phyloP scores from a whole-genome alignment of 2,888 invertebrate species.

The Luffia ferchaultella region DNA sequence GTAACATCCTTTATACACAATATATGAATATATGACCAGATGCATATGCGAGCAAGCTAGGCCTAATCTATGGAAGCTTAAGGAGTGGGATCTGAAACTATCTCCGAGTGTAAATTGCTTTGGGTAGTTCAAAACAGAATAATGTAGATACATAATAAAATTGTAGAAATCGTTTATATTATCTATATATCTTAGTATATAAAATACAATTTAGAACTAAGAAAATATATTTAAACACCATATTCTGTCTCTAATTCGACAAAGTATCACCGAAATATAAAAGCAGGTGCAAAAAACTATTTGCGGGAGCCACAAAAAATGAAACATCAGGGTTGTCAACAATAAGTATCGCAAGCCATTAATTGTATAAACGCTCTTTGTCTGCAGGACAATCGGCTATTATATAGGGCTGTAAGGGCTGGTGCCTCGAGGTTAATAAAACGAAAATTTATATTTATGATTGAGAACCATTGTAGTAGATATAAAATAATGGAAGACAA shows the following conservation, averaged over 20 bases:
- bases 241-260: no score
- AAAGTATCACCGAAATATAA: neutral
- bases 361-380: neutral
- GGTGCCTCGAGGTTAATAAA: neutral
- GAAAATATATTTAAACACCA: no score
- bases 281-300: neutral
- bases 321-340: neutral
- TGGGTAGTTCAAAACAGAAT: no score
- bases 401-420: neutral
- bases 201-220: neutral
- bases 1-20: neutral
- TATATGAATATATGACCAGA: conserved; percentile 19
- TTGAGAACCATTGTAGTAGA: no score
- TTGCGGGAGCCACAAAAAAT: neutral
- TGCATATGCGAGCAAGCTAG: conserved; percentile 28
- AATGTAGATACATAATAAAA: neutral
- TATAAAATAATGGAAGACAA: no score
- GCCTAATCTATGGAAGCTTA: conserved; percentile 13
- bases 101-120: neutral
- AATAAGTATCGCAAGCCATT: neutral
- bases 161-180: neutral
- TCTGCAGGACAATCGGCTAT: neutral
- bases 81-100: neutral
- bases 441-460: no score
- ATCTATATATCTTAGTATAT: neutral